Base-by-base conservation (phyloP, 2,797 vertebrate species). In the Lutjanus campechanus region DNA sequence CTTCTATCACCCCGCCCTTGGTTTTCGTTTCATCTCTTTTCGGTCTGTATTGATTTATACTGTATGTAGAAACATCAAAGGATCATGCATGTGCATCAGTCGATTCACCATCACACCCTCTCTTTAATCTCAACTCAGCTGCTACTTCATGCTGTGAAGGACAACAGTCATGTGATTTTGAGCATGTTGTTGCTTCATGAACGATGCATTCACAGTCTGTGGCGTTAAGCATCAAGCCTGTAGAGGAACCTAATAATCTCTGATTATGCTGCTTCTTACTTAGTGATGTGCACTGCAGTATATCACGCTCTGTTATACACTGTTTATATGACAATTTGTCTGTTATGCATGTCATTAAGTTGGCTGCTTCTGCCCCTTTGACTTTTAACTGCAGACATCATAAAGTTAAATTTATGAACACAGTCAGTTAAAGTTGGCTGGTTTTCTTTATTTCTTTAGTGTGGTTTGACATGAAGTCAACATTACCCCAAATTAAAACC, bases 381-480 rank as follows among this genome's bases (percentile, higher is more conserved):
- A 69, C 29, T 20, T 75, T 63, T 76, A 60, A 55, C 13, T 15
- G 22, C 59, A 56, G 63, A 84, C 56, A n/a, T 12, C 43, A 56
- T 60, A 43, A 41, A 69, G 20, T 64, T 54, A 17, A 8, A 74
- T 41, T 22, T 77, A 55, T 65, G 44, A 10, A 7, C 54, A 43
- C 43, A 73, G 36, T 56, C 61, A 64, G 40, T 55, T 36, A 44
- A 40, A 29, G 43, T 64, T 50, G 41, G 7, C 65, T 55, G 12
- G 7, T 51, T 66, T 63, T 20, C 49, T 60, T 79, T 63, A 49
- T 56, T 36, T n/a, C 54, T 51, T 50, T 54, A 20, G 12, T 77
- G 69, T 67, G 69, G 25, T 77, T 72, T 50, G n/a, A 79, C 65
- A 53, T 53, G 11, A 83, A 59, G 61, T 73, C 67, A 84, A 50